Evolutionary conservation across 2,888 invertebrate species (phyloP).

Genomic region (Aspidiotus rigidus): DNA sequence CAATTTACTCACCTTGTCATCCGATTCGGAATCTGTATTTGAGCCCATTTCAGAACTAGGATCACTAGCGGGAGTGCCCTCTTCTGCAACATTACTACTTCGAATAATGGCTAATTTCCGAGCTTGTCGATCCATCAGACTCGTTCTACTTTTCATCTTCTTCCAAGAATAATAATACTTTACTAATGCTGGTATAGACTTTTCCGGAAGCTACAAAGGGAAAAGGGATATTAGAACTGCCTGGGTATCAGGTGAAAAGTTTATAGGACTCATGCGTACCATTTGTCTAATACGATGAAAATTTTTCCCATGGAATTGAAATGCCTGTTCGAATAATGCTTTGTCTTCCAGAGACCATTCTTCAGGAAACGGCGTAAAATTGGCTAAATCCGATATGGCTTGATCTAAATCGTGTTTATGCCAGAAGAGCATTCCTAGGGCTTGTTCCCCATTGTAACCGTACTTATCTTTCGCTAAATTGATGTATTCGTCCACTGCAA

Average conservation of each 20-base stretch:
- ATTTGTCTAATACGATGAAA: conserved; percentile 95
- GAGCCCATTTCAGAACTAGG: conserved; percentile 74
- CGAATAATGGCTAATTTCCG: conserved; percentile 50
- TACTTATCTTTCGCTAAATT: conserved; percentile 91
- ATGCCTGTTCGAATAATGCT: conserved; percentile 94
- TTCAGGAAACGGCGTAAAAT: conserved; percentile 94
- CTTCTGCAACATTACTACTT: conserved; percentile 34
- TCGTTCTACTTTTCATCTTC: conserved; percentile 82
- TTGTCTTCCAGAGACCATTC: conserved; percentile 98
- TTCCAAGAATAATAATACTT: conserved; percentile 99
- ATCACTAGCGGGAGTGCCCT: conserved; percentile 47
- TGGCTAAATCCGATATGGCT: conserved; percentile 85
- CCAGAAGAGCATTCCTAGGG: conserved; percentile 95
- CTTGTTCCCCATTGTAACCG: conserved; percentile 95
- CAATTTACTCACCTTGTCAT: conserved; percentile 66
- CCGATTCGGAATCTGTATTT: conserved; percentile 78
- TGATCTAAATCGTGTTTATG: conserved; percentile 91
- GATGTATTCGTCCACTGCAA: conserved; percentile 87
- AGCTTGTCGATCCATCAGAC: conserved; percentile 79
- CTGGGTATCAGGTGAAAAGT: neutral
- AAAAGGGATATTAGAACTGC: neutral
- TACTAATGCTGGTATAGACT: conserved; percentile 88
- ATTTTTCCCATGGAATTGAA: conserved; percentile 95
- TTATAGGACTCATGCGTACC: conserved; percentile 51
- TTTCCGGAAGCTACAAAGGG: conserved; percentile 75